Conservation (phyloP, 1,140 invertebrate species). For the Heliconius hermathena region DNA sequence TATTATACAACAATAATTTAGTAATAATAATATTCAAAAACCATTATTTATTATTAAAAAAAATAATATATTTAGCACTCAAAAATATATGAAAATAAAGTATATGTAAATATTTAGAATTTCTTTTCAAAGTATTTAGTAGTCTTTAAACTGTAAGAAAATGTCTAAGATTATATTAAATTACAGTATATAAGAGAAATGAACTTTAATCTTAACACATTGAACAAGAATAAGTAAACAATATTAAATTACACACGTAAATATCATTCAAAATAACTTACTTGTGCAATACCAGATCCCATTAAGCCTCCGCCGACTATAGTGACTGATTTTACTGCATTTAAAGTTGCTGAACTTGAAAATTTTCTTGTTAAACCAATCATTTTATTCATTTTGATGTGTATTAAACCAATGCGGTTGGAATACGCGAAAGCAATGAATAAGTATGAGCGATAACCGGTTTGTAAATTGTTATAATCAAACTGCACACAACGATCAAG, state of each 20-base stretch:
- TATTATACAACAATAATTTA: no score
- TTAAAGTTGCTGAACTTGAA: conserved; percentile 65
- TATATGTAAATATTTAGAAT: no score
- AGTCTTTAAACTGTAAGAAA: background rate
- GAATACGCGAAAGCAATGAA: background rate
- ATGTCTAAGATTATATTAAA: background rate
- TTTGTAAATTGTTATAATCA: background rate
- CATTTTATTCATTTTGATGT: conserved; percentile 48
- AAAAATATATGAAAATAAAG: no score
- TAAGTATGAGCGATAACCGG: background rate
- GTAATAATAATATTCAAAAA: no score
- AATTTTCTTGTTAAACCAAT: conserved; percentile 65
- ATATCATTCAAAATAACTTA: conserved; percentile 58
- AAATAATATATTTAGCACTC: no score
- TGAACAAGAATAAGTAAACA: background rate
- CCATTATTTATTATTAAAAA: no score
- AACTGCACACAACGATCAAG: background rate
- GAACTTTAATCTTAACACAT: background rate
- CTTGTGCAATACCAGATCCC: conserved; percentile 94
- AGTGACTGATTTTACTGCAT: conserved; percentile 85
- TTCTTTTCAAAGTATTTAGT: background rate
- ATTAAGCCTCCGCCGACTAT: conserved; percentile 94
- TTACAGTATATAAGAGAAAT: background rate
- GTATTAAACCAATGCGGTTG: background rate
- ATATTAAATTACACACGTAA: background rate